phyloP scores from a whole-genome alignment of 2,797 vertebrate species.

The Philypnodon macrostomus region DNA sequence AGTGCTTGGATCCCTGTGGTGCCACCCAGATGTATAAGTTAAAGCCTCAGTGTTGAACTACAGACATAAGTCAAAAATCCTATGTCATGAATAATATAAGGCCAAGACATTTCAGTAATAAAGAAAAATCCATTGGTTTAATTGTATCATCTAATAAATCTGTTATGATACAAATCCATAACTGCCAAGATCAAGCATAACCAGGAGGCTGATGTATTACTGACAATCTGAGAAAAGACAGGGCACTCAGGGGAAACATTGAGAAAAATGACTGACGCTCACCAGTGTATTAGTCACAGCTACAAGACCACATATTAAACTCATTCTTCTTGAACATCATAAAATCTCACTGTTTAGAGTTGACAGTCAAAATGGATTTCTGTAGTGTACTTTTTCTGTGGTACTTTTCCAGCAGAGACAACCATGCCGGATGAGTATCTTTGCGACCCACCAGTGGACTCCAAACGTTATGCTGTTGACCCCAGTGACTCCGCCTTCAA shows the following conservation, averaged over 20 bases:
- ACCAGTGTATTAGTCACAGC: constrained; percentile 14
- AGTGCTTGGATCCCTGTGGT: constrained; percentile 29
- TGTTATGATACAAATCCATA: constrained; percentile 40
- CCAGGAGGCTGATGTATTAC: constrained; percentile 47
- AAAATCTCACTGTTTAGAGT: too few relatives aligned
- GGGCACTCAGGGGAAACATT: constrained; percentile 27
- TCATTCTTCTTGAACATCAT: background rate
- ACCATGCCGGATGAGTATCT: constrained; percentile 82
- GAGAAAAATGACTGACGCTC: constrained; percentile 23
- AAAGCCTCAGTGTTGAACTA: constrained; percentile 33
- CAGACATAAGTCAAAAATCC: constrained; percentile 8
- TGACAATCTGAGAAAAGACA: constrained; percentile 30
- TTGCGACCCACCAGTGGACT: constrained; percentile 67
- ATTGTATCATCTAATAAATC: constrained; percentile 35
- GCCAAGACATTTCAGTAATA: too few relatives aligned
- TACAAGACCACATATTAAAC: constrained; percentile 15
- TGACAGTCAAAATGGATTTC: too few relatives aligned
- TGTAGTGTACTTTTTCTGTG: too few relatives aligned
- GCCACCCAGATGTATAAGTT: constrained; percentile 47
- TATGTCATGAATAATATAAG: background rate
- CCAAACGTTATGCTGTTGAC: constrained; percentile 80
- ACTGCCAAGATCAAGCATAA: constrained; percentile 12
- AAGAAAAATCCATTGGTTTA: constrained; percentile 19
- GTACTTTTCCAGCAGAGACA: constrained; percentile 74
- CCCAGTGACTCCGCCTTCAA: constrained; percentile 78